These are phyloP conservation scores for Caenorhabditis imperialis DNA, from an alignment of 2,888 invertebrate genomes.

Conservation along the genomic window DNA sequence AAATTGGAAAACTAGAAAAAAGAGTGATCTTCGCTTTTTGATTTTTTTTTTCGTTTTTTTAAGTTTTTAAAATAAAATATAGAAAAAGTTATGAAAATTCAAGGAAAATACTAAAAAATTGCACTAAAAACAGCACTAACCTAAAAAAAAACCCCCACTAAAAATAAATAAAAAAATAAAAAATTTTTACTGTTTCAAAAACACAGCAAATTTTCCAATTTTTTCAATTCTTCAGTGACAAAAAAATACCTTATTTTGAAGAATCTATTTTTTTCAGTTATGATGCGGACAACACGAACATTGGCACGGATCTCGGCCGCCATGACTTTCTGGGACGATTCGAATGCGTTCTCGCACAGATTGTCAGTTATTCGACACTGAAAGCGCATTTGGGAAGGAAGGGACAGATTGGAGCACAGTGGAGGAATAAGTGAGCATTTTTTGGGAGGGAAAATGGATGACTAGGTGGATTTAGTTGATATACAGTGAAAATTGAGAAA, in stretches of 20 bases:
- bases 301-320: conserved; percentile 44
- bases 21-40: background rate
- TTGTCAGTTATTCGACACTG: conserved; percentile 77
- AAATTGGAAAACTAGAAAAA: conserved; percentile 1
- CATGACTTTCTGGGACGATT: conserved; percentile 81
- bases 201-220: no score
- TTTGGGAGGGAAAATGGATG: no score
- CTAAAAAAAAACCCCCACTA: background rate
- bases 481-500: no score
- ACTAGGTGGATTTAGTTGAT: no score
- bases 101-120: background rate
- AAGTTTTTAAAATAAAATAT: no score
- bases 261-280: conserved; percentile 68
- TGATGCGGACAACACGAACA: conserved; percentile 67
- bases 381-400: conserved; percentile 45
- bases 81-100: no score
- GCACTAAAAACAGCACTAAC: no score
- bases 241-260: background rate
- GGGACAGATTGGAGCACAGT: conserved; percentile 23
- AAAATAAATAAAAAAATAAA: background rate
- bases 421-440: conserved; percentile 46
- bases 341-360: conserved; percentile 82
- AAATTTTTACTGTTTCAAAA: no score
- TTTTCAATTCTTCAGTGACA: no score
- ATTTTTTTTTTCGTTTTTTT: background rate